Percentiles rank a stretch among this genome's conserved stretches.
These are phyloP conservation scores for Rattus rattus DNA, from an alignment of 2,113 vertebrate genomes.

Conservation along the genomic window DNA sequence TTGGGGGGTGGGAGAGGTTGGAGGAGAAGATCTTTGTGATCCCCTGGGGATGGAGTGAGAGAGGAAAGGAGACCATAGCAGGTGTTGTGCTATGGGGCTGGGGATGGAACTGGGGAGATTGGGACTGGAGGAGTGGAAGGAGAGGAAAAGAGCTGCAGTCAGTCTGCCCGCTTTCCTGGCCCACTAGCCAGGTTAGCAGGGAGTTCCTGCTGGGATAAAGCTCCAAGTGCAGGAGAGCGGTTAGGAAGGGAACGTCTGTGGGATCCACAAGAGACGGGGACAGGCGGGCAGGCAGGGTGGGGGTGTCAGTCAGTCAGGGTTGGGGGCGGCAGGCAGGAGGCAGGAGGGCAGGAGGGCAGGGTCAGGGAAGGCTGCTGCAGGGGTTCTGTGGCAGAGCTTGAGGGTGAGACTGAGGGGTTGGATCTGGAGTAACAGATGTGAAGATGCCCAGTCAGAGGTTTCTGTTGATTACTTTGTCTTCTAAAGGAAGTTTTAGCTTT, in stretches of 20 bases:
- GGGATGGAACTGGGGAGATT: background rate
- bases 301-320: too few relatives aligned
- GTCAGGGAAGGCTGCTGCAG: too few relatives aligned
- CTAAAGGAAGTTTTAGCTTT: slow-evolving; percentile 50
- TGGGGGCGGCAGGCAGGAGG: too few relatives aligned
- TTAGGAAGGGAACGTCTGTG: background rate
- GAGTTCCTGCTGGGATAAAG: too few relatives aligned
- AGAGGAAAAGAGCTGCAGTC: background rate
- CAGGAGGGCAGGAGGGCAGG: too few relatives aligned
- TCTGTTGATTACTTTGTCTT: background rate
- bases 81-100: background rate
- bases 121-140: background rate
- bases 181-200: background rate
- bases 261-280: background rate
- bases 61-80: background rate
- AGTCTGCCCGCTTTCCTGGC: background rate
- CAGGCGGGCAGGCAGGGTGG: background rate
- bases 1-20: too few relatives aligned
- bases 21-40: background rate
- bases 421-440: too few relatives aligned
- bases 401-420: too few relatives aligned
- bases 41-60: background rate
- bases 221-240: too few relatives aligned
- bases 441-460: too few relatives aligned
- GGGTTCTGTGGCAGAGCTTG: too few relatives aligned